These are phyloP conservation scores for Acrossocheilus wenchowensis DNA, from an alignment of 2,797 vertebrate genomes.

Conservation along the genomic window DNA sequence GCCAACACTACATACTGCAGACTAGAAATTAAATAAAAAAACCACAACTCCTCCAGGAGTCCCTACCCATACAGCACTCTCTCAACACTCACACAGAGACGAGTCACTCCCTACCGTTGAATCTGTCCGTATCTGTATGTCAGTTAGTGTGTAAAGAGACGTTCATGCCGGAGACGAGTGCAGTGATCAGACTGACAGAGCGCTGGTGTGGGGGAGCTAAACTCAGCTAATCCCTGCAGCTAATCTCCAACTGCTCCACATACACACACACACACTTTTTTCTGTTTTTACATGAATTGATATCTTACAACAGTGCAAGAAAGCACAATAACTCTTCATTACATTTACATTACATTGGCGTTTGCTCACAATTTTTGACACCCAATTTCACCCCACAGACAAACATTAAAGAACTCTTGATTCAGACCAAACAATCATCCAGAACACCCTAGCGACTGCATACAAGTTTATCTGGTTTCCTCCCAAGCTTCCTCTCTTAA, in stretches of 20 bases:
- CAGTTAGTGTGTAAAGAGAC: conserved; percentile 62
- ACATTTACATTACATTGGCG: not conserved
- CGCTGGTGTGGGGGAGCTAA: conserved; percentile 19
- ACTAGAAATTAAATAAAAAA: not conserved
- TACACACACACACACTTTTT: not conserved
- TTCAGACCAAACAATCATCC: not conserved
- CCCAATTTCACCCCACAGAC: not conserved
- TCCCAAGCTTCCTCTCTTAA: not conserved
- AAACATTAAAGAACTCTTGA: not conserved
- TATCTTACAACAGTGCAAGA: not conserved
- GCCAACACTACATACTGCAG: not conserved
- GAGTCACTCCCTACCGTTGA: conserved; percentile 20
- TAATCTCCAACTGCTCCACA: conserved; percentile 56
- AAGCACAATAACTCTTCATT: too few species aligned
- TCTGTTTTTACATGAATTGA: not conserved
- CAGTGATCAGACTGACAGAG: conserved; percentile 13
- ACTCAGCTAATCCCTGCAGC: conserved; percentile 52
- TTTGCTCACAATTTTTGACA: not conserved
- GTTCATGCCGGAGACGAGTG: conserved; percentile 59
- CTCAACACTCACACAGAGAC: conserved; percentile 70
- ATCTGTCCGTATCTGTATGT: not conserved
- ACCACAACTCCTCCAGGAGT: too few species aligned
- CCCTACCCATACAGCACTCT: not conserved
- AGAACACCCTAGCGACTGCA: not conserved
- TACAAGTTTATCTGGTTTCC: not conserved